Conservation (phyloP, 2,888 invertebrate genomes). For the Drosophila anomelani region DNA sequence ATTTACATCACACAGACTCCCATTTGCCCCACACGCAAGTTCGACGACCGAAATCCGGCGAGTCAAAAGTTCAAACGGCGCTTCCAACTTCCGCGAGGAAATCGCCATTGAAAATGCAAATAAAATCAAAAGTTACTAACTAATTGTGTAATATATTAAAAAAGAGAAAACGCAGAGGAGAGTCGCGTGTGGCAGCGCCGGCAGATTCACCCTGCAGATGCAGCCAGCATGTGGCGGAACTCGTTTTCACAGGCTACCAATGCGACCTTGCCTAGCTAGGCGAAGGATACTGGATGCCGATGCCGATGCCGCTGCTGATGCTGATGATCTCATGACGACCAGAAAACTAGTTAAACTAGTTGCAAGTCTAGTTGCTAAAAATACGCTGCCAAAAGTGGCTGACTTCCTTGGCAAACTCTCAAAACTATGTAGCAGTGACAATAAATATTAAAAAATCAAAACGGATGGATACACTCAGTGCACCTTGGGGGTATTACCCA, state of each 20-base stretch:
- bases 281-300: constrained; percentile 30
- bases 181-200: constrained; percentile 24
- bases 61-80: constrained; percentile 63
- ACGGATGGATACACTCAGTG: constrained; percentile 23
- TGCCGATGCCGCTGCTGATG: constrained; percentile 17
- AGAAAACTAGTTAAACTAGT: constrained; percentile 71
- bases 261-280: constrained; percentile 32
- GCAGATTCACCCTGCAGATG: constrained; percentile 48
- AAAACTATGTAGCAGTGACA: constrained; percentile 10
- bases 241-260: constrained; percentile 28
- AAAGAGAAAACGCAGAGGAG: constrained; percentile 63
- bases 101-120: constrained; percentile 69
- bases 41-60: constrained; percentile 35
- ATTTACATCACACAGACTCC: constrained; percentile 14
- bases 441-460: constrained; percentile 14
- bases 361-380: constrained; percentile 41
- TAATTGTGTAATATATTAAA: constrained; percentile 67
- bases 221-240: constrained; percentile 47
- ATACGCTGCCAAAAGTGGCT: constrained; percentile 35
- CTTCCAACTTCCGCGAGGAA: constrained; percentile 66
- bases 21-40: constrained; percentile 8
- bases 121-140: constrained; percentile 55
- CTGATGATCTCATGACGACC: constrained; percentile 9
- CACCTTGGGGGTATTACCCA: constrained; percentile 23
- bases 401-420: constrained; percentile 12